These are phyloP conservation scores for Sesamia inferens DNA, from an alignment of 2,888 invertebrate species.

Conservation along the genomic window DNA sequence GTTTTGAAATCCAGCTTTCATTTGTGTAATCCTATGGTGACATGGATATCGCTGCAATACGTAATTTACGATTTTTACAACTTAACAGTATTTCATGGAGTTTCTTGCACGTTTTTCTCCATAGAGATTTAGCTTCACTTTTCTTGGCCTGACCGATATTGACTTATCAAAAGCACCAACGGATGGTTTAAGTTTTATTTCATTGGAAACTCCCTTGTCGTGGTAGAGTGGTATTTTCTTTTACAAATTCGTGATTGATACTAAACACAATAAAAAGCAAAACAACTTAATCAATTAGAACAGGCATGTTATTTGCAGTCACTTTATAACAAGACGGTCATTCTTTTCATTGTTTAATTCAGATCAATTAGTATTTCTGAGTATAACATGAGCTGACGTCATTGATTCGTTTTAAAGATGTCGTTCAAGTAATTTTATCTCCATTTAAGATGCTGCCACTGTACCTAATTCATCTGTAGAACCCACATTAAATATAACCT, in stretches of 20 bases:
- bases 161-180: too few species aligned
- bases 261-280: constrained; percentile 13
- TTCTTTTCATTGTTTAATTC: constrained; percentile 75
- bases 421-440: constrained; percentile 36
- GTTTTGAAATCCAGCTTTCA: constrained; percentile 68
- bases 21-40: constrained; percentile 66
- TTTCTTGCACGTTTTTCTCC: too few species aligned
- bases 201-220: neutral
- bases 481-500: constrained; percentile 17
- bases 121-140: too few species aligned
- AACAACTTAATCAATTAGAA: constrained; percentile 61
- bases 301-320: constrained; percentile 55
- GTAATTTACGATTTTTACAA: constrained; percentile 20
- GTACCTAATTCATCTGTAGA: constrained; percentile 18
- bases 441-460: constrained; percentile 9
- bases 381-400: constrained; percentile 47
- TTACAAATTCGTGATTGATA: constrained; percentile 15
- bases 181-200: constrained; percentile 10
- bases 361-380: constrained; percentile 74
- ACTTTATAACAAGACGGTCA: constrained; percentile 69
- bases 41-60: constrained; percentile 36
- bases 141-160: too few species aligned
- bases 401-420: constrained; percentile 25
- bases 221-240: neutral
- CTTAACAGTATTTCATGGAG: neutral